These are phyloP conservation scores for Geotrupes spiniger DNA, from an alignment of 2,888 invertebrate genomes.

Conservation along the genomic window DNA sequence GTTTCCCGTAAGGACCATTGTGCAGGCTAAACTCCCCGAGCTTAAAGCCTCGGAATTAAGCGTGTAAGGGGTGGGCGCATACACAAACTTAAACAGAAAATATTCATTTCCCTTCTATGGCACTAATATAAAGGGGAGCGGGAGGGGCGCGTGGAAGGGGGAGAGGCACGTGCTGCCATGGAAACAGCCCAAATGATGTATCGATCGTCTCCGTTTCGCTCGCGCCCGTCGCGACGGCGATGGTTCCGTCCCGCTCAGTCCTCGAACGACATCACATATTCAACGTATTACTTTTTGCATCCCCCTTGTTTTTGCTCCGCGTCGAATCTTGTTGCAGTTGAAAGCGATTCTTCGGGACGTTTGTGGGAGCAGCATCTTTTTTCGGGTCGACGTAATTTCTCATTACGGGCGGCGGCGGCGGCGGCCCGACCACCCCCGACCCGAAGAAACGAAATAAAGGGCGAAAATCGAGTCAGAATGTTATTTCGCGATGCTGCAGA, in stretches of 20 bases:
- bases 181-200: constrained; percentile 56
- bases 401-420: constrained; percentile 20
- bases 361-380: constrained; percentile 31
- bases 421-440: constrained; percentile 22
- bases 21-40: constrained; percentile 4
- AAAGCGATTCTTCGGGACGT: constrained; percentile 28
- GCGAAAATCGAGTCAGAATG: constrained; percentile 28
- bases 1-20: constrained; percentile 8
- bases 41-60: constrained; percentile 24
- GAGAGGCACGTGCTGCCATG: constrained; percentile 53
- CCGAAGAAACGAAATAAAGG: constrained; percentile 25
- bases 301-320: constrained; percentile 47
- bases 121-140: constrained; percentile 46
- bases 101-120: constrained; percentile 48
- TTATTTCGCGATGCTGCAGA: constrained; percentile 32
- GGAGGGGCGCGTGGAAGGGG: constrained; percentile 41
- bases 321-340: constrained; percentile 40
- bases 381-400: constrained; percentile 39
- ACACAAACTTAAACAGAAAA: constrained; percentile 48
- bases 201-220: constrained; percentile 51
- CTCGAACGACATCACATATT: constrained; percentile 52
- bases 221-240: constrained; percentile 36
- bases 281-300: constrained; percentile 52
- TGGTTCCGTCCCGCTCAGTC: constrained; percentile 39
- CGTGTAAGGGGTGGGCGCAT: constrained; percentile 30